Evolutionary conservation across 2,797 vertebrate genomes (phyloP).

Genomic region (Adrianichthys oophorus): DNA sequence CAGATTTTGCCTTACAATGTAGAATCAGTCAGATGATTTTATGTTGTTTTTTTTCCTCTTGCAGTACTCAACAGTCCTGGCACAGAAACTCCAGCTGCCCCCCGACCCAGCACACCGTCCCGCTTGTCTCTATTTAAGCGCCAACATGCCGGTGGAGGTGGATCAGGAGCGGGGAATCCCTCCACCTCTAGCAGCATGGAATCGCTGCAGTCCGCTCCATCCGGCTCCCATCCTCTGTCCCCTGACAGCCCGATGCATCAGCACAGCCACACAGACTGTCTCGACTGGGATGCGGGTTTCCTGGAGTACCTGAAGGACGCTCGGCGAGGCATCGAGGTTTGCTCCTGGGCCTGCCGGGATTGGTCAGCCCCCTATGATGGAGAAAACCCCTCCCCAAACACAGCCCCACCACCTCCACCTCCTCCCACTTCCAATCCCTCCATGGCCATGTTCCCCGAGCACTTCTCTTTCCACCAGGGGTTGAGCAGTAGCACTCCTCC

Average conservation of each 20-base stretch:
- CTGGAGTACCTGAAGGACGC: conserved; percentile 93
- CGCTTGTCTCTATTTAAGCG: conserved; percentile 92
- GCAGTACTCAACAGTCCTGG: conserved; percentile 84
- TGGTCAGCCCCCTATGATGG: conserved; percentile 97
- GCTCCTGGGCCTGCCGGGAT: conserved; percentile 86
- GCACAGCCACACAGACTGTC: conserved; percentile 53
- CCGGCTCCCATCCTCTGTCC: conserved; percentile 55
- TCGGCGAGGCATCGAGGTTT: conserved; percentile 82
- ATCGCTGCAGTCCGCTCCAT: conserved; percentile 45
- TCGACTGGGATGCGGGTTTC: conserved; percentile 90
- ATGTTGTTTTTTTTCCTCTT: not conserved
- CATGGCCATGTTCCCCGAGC: conserved; percentile 69
- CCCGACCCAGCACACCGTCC: conserved; percentile 88
- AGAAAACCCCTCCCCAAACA: conserved; percentile 82
- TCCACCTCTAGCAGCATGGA: conserved; percentile 59
- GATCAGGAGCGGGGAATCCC: conserved; percentile 48
- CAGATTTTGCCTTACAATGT: not conserved
- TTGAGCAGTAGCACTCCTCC: conserved; percentile 40
- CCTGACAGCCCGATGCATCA: conserved; percentile 82
- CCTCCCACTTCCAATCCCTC: conserved; percentile 66
- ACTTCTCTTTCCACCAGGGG: conserved; percentile 68
- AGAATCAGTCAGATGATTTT: not conserved
- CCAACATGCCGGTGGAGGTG: conserved; percentile 78
- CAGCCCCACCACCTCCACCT: conserved; percentile 57
- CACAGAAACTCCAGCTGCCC: conserved; percentile 78